A percentile compares a stretch with the other conserved stretches of the same genome.
Conservation (phyloP, 64 coral and sea anemone species). For the Porites australiensis region DNA sequence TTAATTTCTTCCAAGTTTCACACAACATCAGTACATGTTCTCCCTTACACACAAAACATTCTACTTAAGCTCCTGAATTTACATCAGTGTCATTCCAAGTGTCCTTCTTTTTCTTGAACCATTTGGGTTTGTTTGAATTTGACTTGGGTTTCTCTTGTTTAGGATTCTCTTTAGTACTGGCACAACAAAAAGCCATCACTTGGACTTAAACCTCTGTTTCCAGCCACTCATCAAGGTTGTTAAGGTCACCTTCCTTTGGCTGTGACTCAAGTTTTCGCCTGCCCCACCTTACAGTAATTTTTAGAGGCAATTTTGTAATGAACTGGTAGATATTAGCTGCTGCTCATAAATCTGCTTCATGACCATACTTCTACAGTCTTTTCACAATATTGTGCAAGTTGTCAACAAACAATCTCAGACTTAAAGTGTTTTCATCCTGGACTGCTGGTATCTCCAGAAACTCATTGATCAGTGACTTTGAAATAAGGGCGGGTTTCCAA, state of each 20-base stretch:
- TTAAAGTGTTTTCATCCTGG: too few species aligned
- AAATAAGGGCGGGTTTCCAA: too few species aligned
- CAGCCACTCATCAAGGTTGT: conserved; percentile 22
- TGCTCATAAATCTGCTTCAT: conserved; percentile 43
- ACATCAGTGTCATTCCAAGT: neutral
- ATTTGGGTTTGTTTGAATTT: neutral
- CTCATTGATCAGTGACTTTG: too few species aligned
- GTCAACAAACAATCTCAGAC: too few species aligned
- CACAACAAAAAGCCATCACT: neutral
- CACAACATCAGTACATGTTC: neutral
- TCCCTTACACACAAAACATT: conserved; percentile 22
- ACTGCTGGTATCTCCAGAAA: too few species aligned
- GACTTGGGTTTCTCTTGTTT: neutral
- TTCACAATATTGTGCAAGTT: neutral
- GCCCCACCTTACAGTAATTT: conserved; percentile 27
- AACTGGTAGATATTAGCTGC: conserved; percentile 13
- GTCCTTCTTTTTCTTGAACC: neutral
- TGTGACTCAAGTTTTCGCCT: neutral
- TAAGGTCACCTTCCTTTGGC: conserved; percentile 8
- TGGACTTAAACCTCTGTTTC: conserved; percentile 38
- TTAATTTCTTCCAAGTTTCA: conserved; percentile 49
- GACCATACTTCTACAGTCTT: conserved; percentile 28
- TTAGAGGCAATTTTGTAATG: neutral
- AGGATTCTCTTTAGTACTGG: neutral
- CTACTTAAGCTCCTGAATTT: neutral